Conservation (phyloP, 1,140 invertebrate species). For the Eueides isabella region DNA sequence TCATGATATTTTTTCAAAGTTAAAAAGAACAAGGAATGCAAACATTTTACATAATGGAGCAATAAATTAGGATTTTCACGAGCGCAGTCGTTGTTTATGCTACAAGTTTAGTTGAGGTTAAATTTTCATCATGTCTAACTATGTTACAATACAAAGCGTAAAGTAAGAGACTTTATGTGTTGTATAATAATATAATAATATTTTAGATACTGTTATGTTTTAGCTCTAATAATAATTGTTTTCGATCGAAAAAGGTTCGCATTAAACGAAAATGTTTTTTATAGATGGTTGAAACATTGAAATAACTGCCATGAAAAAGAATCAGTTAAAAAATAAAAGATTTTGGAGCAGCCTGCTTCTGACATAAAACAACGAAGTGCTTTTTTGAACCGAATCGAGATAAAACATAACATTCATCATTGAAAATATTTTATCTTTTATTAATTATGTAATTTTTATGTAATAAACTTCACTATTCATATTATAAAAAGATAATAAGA, state of each 20-base stretch:
- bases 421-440: too few relatives aligned
- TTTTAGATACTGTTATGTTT: background rate
- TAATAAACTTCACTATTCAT: too few relatives aligned
- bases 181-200: too few relatives aligned
- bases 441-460: too few relatives aligned
- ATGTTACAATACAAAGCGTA: background rate
- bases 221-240: background rate
- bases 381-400: slow-evolving; percentile 1
- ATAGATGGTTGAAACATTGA: slow-evolving; percentile 8
- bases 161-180: background rate
- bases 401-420: background rate
- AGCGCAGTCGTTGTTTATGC: slow-evolving; percentile 16
- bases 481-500: too few relatives aligned
- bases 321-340: slow-evolving; percentile 12
- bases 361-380: slow-evolving; percentile 13
- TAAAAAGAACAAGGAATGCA: background rate
- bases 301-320: slow-evolving; percentile 10
- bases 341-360: slow-evolving; percentile 8
- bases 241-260: background rate
- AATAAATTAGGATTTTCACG: slow-evolving; percentile 22
- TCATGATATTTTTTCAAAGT: background rate
- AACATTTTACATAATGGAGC: slow-evolving; percentile 18
- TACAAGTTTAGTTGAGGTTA: slow-evolving; percentile 20
- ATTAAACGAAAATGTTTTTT: background rate
- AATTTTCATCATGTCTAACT: slow-evolving; percentile 18